phyloP scores from a whole-genome alignment of 2,113 vertebrate genomes.

The Passerina amoena region DNA sequence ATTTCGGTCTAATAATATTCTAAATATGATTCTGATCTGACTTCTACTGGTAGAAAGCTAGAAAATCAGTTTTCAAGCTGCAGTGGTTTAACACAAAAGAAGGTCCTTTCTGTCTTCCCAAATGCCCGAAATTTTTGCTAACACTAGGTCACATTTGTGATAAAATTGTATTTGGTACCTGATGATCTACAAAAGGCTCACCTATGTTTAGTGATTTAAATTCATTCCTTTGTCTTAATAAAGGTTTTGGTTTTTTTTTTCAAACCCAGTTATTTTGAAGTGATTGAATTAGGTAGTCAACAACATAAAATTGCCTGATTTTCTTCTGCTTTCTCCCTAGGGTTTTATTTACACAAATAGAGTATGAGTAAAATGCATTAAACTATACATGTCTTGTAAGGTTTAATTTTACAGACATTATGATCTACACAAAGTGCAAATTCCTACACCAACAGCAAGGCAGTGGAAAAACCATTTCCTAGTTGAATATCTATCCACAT shows the following conservation, averaged over 20 bases:
- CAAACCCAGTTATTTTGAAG: constrained; percentile 30
- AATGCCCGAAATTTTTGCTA: neutral
- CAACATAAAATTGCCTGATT: constrained; percentile 10
- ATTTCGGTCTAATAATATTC: neutral
- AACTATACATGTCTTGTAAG: neutral
- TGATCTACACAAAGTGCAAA: neutral
- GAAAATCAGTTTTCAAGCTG: neutral
- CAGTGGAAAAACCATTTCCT: neutral
- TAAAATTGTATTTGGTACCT: neutral
- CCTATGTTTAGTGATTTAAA: constrained; percentile 8
- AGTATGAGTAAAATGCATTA: neutral
- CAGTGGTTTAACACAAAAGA: neutral
- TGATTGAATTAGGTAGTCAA: constrained; percentile 40
- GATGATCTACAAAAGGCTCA: neutral
- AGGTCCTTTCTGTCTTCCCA: neutral
- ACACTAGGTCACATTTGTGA: neutral
- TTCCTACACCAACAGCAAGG: neutral
- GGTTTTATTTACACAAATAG: neutral
- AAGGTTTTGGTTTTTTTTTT: neutral
- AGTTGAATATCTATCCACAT: neutral
- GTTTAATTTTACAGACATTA: neutral
- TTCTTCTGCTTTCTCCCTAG: neutral
- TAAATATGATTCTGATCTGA: constrained; percentile 1
- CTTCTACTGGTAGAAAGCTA: neutral
- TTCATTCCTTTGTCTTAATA: constrained; percentile 47